Evolutionary conservation across 2,888 invertebrate genomes (phyloP).

Genomic region (Apotomis capreana): DNA sequence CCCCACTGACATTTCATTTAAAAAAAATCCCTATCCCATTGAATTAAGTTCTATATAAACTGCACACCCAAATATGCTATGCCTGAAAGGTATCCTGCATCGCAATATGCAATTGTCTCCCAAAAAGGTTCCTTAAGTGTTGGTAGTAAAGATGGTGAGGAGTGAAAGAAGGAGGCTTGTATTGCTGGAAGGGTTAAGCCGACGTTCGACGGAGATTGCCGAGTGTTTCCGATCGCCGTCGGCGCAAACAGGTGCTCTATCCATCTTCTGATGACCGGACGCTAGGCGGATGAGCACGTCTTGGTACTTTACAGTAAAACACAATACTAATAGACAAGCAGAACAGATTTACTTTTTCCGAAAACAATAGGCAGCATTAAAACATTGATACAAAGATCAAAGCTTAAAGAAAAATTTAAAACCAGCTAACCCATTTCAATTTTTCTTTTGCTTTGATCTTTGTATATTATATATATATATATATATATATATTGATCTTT

Average conservation of each 20-base stretch:
- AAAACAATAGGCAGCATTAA: too few species aligned
- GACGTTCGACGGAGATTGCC: constrained; percentile 56
- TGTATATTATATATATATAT: too few species aligned
- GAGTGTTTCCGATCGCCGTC: constrained; percentile 60
- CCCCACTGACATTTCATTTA: not conserved
- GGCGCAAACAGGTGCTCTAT: constrained; percentile 74
- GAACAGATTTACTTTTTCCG: too few species aligned
- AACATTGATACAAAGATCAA: too few species aligned
- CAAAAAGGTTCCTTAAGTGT: not conserved
- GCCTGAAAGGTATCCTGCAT: not conserved
- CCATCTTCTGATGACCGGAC: constrained; percentile 73
- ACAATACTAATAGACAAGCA: too few species aligned
- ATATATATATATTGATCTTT: too few species aligned
- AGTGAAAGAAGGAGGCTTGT: constrained; percentile 8
- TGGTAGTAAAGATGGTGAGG: not conserved
- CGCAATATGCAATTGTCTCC: not conserved
- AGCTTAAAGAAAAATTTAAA: too few species aligned
- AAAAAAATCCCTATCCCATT: not conserved
- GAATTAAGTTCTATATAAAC: not conserved
- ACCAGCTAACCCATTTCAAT: too few species aligned
- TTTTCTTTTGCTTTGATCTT: too few species aligned
- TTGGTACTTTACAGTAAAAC: constrained; percentile 59
- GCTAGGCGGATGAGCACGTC: constrained; percentile 46
- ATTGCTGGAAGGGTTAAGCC: constrained; percentile 49
- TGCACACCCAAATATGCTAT: not conserved